Base-by-base conservation (phyloP, 2,797 vertebrate genomes). In the Dryobates pubescens region DNA sequence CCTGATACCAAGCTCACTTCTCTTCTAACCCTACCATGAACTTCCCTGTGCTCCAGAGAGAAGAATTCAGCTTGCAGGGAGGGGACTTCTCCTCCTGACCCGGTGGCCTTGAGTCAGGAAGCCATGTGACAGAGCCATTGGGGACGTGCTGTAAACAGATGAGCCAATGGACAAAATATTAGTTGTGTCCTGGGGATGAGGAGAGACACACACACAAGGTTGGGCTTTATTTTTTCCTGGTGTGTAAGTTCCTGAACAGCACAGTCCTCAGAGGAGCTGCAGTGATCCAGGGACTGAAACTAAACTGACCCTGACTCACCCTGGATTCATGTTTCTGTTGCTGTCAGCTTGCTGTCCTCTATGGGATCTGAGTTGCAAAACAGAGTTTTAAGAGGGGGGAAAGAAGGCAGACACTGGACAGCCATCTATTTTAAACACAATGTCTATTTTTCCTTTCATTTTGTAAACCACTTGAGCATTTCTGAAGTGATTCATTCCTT, bases 401-500 rank as follows among this genome's bases (percentile, higher is more conserved):
- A 67, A 87, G 41, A 43, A 43, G 41, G 17, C 41, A 43, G 72
- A 72, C 88, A 76, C 83, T 88, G 53, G 29, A 20, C 72, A 69
- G 71, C 81, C 77, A 89, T 92, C 88, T 92, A 83, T 92, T 94
- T 94, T 92, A 94, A 95, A 94, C 94, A 88, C 53, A 24, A 51
- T 41, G 93, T 88, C 93, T 88, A 84, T 89, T 94, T 95, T 91
- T 92, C 94, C 92, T 79, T 36, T 38, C 59, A 67, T 91, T 86
- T 77, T 96, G 94, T 95, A 94, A 95, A 94, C 93, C 86, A 86
- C 86, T 69, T 69, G 71, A 81, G 88, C 91, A 80, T 91, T 92
- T 93, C 81, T 80, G 12, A 86, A 90, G 81, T 96, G 95, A 96
- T 92, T 96, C 93, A 96, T 91, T 88, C 92, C 88, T 90, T 94